Evolutionary conservation across 1,140 invertebrate species (phyloP), one percentile per base, ranked within the genome.

Genomic region (Vanessa tameamea): DNA sequence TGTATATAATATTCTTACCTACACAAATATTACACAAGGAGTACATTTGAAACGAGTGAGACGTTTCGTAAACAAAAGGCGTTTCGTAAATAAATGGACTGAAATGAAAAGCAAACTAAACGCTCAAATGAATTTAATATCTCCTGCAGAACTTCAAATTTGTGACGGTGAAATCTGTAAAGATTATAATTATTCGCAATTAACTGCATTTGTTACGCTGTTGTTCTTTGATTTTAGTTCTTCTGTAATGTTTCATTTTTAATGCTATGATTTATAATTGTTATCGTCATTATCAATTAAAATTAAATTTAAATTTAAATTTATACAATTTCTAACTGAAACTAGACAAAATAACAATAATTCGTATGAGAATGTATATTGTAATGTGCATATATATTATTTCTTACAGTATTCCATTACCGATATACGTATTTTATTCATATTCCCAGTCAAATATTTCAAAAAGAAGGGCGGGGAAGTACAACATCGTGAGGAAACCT

Each of bases 121-220:
- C 48, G 67, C 68, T 31, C 48, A 51, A 55, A 70, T 43, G 68
- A 75, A 69, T 75, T 75, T 75, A 69, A 75, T 75, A 64, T 71
- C 72, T 66, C 65, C 20, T 43, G 47, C 78, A 80, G 26, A 71
- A 71, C 23, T 73, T 82, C 11, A 53, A 53, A 47, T 75, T 64
- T 1, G 80, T 82, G 16, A 65, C 76, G 47, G 73, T 83, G 65
- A 80, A 86, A 80, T 83, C 82, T 86, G 80, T 61, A 81, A 84
- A 70, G 59, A 47, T 75, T 55, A 57, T 59, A 43, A 64, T 67
- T 57, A 50, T 71, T 53, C 20, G 51, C n/a, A 67, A 50, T 66
- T 73, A 68, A 59, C 48, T 64, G 13, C 16, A 64, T 74, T 59
- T 55, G 13, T 43, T 63, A 23, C 47, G 13, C 14, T 53, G 9